These are phyloP conservation scores for Mycalesis mineus DNA, from an alignment of 2,888 invertebrate genomes.

Conservation along the genomic window DNA sequence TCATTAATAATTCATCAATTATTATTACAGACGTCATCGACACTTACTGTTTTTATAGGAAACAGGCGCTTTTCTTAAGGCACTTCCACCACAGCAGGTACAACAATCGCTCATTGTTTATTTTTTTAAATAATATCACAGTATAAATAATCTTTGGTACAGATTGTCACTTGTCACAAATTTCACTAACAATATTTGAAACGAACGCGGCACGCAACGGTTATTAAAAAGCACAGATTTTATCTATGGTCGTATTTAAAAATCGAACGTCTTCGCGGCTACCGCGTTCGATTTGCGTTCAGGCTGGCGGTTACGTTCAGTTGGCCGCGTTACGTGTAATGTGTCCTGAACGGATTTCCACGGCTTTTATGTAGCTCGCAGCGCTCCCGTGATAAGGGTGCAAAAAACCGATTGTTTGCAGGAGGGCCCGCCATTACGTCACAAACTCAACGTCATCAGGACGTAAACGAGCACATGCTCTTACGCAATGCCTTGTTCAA, in stretches of 20 bases:
- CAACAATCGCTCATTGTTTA: conserved; percentile 51
- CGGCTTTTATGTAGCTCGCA: conserved; percentile 70
- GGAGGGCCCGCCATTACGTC: conserved; percentile 69
- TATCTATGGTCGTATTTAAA: conserved; percentile 31
- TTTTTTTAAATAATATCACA: conserved; percentile 54
- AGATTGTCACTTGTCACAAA: conserved; percentile 30
- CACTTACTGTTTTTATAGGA: conserved; percentile 51
- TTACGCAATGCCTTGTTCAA: conserved; percentile 66
- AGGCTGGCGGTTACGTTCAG: conserved; percentile 65
- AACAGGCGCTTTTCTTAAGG: conserved; percentile 42
- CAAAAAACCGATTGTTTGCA: conserved; percentile 74
- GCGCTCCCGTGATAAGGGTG: conserved; percentile 73
- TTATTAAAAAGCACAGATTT: conserved; percentile 15
- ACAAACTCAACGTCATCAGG: conserved; percentile 57
- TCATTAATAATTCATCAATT: conserved; percentile 2
- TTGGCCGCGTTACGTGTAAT: conserved; percentile 67
- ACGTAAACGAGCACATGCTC: conserved; percentile 63
- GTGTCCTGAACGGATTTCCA: conserved; percentile 74
- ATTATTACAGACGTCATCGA: conserved; percentile 7
- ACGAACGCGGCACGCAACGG: conserved; percentile 42
- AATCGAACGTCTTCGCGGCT: conserved; percentile 29
- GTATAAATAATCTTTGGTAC: conserved; percentile 50
- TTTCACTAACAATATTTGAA: conserved; percentile 33
- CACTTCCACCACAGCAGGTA: conserved; percentile 53
- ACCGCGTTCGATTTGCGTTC: conserved; percentile 40